These are phyloP conservation scores for Rhodinocichla rosea DNA, from an alignment of 2,113 vertebrate species.

Conservation along the genomic window DNA sequence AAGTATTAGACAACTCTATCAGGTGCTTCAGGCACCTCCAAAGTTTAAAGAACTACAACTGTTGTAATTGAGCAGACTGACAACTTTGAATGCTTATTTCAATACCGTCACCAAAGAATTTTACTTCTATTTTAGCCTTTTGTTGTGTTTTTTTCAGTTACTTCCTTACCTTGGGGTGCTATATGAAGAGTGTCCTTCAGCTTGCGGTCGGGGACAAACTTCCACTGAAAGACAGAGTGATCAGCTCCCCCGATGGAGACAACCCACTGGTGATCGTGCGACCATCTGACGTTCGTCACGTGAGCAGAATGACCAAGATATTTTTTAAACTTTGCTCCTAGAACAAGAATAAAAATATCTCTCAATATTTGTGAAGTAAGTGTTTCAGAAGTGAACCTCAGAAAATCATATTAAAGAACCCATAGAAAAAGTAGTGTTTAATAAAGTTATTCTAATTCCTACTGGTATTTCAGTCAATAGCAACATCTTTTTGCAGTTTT, in stretches of 20 bases:
- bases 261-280: slow-evolving; percentile 97
- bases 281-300: slow-evolving; percentile 95
- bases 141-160: fast-evolving
- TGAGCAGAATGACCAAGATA: slow-evolving; percentile 98
- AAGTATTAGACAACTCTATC: neutral
- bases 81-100: neutral
- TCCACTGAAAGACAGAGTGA: slow-evolving; percentile 99
- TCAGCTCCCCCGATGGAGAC: slow-evolving; percentile 97
- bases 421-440: neutral
- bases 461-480: neutral
- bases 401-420: neutral
- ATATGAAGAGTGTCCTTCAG: slow-evolving; percentile 92
- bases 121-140: neutral
- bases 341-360: slow-evolving; percentile 36
- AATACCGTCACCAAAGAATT: neutral
- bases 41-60: neutral
- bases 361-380: neutral
- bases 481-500: neutral
- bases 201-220: slow-evolving; percentile 94
- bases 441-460: neutral
- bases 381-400: neutral
- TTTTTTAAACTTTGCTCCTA: slow-evolving; percentile 97
- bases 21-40: neutral
- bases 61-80: too few relatives aligned
- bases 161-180: slow-evolving; percentile 86